A percentile compares a stretch with the other conserved stretches of the same genome.
Conservation (phyloP, 2,888 invertebrate genomes). For the Helleia helle region DNA sequence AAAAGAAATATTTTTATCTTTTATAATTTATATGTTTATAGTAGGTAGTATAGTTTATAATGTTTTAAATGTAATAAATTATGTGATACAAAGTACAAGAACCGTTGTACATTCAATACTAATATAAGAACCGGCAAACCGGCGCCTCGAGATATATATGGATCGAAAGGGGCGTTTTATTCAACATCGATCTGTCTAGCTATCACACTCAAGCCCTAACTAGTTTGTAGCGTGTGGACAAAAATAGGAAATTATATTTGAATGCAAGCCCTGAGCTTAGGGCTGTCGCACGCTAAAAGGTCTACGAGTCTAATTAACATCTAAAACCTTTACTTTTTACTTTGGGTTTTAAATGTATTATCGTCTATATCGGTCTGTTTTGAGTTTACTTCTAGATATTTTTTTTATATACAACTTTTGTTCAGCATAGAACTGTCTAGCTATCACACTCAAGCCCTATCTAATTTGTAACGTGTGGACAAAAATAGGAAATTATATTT, state of each 20-base stretch:
- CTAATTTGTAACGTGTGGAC: constrained; percentile 15
- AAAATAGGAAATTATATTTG: constrained; percentile 13
- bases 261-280: background rate
- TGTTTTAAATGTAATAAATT: too few species aligned
- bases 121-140: constrained; percentile 11
- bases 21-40: too few species aligned
- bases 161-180: constrained; percentile 16
- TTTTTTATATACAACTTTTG: too few species aligned
- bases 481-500: constrained; percentile 14
- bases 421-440: constrained; percentile 18
- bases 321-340: too few species aligned
- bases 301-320: too few species aligned
- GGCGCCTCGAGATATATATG: constrained; percentile 15
- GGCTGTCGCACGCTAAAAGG: too few species aligned
- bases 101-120: constrained; percentile 8
- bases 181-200: constrained; percentile 18
- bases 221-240: constrained; percentile 15
- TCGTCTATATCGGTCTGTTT: too few species aligned
- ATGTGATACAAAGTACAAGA: too few species aligned
- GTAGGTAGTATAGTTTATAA: too few species aligned
- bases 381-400: too few species aligned
- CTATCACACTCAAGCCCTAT: constrained; percentile 13
- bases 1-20: too few species aligned
- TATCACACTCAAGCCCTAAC: constrained; percentile 14
- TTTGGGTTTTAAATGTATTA: too few species aligned